Conservation (phyloP, 2,888 invertebrate genomes). For the Macrostomum cliftonense region DNA sequence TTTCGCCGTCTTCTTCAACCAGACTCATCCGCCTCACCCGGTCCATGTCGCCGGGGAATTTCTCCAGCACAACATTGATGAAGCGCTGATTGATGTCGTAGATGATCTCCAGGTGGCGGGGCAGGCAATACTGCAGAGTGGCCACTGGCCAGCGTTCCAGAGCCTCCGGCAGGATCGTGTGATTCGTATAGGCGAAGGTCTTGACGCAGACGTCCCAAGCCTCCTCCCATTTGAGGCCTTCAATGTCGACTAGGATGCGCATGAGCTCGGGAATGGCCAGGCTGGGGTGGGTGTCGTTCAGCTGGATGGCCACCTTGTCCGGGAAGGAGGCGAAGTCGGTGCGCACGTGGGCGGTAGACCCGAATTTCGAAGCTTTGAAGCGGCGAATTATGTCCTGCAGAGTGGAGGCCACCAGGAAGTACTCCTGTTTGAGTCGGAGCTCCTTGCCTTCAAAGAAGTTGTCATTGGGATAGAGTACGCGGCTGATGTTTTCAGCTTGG, state of each 20-base stretch:
- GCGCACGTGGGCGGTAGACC: constrained; percentile 45
- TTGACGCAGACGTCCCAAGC: constrained; percentile 70
- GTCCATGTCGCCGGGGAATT: constrained; percentile 59
- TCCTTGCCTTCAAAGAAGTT: constrained; percentile 79
- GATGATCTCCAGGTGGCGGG: constrained; percentile 78
- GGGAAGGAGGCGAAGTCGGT: constrained; percentile 71
- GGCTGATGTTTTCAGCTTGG: constrained; percentile 84
- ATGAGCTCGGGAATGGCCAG: constrained; percentile 90
- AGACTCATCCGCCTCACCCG: constrained; percentile 57
- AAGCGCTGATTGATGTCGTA: constrained; percentile 71
- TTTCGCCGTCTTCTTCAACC: constrained; percentile 82
- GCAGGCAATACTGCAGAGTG: constrained; percentile 8
- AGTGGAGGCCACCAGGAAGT: constrained; percentile 94
- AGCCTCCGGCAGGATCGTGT: constrained; percentile 96
- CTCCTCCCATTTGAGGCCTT: constrained; percentile 65
- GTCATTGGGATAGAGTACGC: constrained; percentile 95
- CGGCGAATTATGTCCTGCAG: constrained; percentile 83
- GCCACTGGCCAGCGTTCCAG: constrained; percentile 71
- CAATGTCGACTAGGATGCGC: constrained; percentile 75
- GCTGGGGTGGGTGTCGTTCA: constrained; percentile 96
- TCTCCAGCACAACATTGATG: constrained; percentile 62
- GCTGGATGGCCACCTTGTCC: constrained; percentile 79
- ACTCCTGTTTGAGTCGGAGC: constrained; percentile 88
- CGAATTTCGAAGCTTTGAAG: constrained; percentile 80
- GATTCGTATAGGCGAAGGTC: constrained; percentile 95